Evolutionary conservation across 2,797 vertebrate genomes (phyloP).

Genomic region (Myripristis murdjan): DNA sequence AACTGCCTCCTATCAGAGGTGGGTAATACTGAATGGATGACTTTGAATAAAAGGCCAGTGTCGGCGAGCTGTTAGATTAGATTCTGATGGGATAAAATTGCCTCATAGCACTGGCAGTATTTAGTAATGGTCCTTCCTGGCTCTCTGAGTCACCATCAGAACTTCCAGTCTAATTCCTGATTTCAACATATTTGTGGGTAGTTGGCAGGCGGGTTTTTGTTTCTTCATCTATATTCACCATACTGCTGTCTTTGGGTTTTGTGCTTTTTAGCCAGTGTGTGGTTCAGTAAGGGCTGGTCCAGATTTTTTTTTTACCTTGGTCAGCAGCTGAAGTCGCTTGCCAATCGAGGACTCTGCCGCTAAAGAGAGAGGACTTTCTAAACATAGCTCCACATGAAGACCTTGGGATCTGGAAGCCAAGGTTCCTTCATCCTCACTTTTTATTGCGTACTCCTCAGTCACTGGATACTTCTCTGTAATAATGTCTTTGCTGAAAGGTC

Average conservation of each 20-base stretch:
- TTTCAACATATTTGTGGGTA: constrained; percentile 3
- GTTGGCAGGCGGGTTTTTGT: neutral
- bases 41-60: too few relatives aligned
- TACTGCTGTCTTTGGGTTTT: neutral
- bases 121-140: too few relatives aligned
- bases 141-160: neutral
- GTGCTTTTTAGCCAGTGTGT: neutral
- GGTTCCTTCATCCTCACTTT: neutral
- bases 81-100: too few relatives aligned
- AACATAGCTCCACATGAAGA: constrained; percentile 44
- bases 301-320: constrained; percentile 22
- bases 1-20: too few relatives aligned
- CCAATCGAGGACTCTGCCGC: constrained; percentile 23
- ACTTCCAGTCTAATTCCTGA: neutral
- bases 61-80: too few relatives aligned
- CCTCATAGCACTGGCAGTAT: too few relatives aligned
- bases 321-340: constrained; percentile 40
- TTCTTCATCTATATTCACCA: neutral
- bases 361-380: constrained; percentile 32
- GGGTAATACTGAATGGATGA: too few relatives aligned
- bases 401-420: too few relatives aligned
- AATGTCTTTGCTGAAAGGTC: constrained; percentile 12
- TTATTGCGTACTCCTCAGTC: constrained; percentile 19
- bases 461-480: constrained; percentile 3
- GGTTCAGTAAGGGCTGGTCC: constrained; percentile 10